Percentiles rank a stretch among this genome's conserved stretches.
phyloP scores from a whole-genome alignment of 2,888 invertebrate species.

The Apamea anceps region DNA sequence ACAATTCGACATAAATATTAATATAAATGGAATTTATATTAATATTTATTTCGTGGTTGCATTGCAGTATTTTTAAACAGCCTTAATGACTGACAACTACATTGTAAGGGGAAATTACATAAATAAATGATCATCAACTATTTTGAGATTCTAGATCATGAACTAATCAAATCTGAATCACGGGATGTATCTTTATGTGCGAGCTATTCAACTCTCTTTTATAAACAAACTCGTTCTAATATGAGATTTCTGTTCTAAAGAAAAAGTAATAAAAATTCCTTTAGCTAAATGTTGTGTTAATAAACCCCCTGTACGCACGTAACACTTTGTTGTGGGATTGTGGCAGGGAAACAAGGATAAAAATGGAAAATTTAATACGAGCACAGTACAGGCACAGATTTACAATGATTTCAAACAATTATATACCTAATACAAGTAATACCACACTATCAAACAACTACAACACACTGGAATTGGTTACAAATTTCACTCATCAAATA shows the following conservation, averaged over 20 bases:
- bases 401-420: conserved; percentile 13
- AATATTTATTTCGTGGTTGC: not conserved
- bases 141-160: conserved; percentile 5
- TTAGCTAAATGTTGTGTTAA: conserved; percentile 28
- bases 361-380: conserved; percentile 35
- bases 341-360: conserved; percentile 27
- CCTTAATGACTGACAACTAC: not conserved
- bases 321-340: conserved; percentile 17
- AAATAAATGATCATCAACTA: not conserved
- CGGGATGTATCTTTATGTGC: conserved; percentile 23
- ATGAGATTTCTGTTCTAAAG: conserved; percentile 35
- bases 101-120: not conserved
- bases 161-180: conserved; percentile 40
- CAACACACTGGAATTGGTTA: not conserved
- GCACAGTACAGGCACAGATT: not conserved
- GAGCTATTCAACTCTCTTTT: conserved; percentile 38
- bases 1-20: too few species aligned
- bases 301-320: conserved; percentile 33
- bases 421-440: not conserved
- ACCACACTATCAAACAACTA: conserved; percentile 9
- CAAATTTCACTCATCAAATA: conserved; percentile 93
- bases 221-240: conserved; percentile 43
- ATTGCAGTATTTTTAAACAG: not conserved
- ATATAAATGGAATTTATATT: not conserved
- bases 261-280: conserved; percentile 55